Evolutionary conservation across 2,113 vertebrate species (phyloP).

Genomic region (Genyomyrus donnyi): DNA sequence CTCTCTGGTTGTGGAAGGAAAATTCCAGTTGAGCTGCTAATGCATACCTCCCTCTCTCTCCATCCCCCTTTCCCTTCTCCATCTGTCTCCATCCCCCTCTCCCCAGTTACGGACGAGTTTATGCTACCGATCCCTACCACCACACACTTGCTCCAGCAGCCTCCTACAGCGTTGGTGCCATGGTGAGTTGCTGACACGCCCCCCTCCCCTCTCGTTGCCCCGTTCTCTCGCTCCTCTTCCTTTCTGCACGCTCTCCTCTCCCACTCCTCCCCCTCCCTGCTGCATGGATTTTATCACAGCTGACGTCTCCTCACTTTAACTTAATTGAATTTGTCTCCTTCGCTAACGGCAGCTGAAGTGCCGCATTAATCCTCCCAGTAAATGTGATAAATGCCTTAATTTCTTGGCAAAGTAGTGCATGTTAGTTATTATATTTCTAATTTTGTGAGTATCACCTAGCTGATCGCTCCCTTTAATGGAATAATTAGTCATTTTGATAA

Average conservation of each 20-base stretch:
- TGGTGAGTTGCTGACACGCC: slow-evolving; percentile 67
- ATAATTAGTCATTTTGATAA: slow-evolving; percentile 99
- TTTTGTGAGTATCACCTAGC: slow-evolving; percentile 92
- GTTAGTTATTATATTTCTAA: slow-evolving; percentile 97
- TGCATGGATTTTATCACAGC: slow-evolving; percentile 62
- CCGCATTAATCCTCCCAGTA: slow-evolving; percentile 91
- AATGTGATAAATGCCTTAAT: slow-evolving; percentile 96
- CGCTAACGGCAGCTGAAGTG: slow-evolving; percentile 92
- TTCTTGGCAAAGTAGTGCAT: slow-evolving; percentile 88
- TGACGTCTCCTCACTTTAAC: slow-evolving; percentile 80
- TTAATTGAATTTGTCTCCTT: slow-evolving; percentile 96
- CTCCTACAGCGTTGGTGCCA: slow-evolving; percentile 98
- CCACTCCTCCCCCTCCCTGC: neutral
- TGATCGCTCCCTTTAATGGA: slow-evolving; percentile 86
- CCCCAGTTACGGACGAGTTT: slow-evolving; percentile 97
- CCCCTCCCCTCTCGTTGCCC: neutral
- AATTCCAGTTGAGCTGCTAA: neutral
- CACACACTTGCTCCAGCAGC: slow-evolving; percentile 98
- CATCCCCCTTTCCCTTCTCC: neutral
- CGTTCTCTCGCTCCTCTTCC: neutral
- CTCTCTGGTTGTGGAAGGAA: neutral
- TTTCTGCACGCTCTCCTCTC: neutral
- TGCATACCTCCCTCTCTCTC: neutral
- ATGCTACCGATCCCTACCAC: slow-evolving; percentile 98
- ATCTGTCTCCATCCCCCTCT: slow-evolving; percentile 23